A percentile compares a stretch with the other conserved stretches of the same genome.
phyloP scores from a whole-genome alignment of 1,140 invertebrate genomes.

The Drosophila punjabiensis region DNA sequence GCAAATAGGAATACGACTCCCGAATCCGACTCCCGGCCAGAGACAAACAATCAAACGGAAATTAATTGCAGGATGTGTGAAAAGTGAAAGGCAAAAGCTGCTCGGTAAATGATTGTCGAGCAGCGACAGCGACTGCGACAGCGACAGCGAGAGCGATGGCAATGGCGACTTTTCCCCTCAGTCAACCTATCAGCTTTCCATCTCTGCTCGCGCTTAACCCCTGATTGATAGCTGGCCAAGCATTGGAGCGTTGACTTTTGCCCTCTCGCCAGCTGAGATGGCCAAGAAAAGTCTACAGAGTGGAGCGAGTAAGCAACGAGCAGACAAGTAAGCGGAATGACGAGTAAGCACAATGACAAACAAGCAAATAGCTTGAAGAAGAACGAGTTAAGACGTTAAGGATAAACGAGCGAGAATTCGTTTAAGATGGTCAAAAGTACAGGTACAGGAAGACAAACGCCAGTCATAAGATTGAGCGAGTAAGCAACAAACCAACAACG shows the following conservation, averaged over 20 bases:
- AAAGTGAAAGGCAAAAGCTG: slow-evolving; percentile 69
- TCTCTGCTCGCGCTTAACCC: slow-evolving; percentile 12
- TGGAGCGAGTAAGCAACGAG: background rate
- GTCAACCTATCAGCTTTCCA: background rate
- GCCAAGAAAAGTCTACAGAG: background rate
- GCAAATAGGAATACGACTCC: slow-evolving; percentile 25
- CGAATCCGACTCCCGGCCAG: slow-evolving; percentile 19
- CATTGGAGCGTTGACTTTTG: slow-evolving; percentile 36
- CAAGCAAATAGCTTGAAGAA: too few relatives aligned
- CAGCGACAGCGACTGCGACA: background rate
- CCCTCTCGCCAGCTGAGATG: background rate
- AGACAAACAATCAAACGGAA: slow-evolving; percentile 80
- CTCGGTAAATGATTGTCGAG: slow-evolving; percentile 27
- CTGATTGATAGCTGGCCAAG: slow-evolving; percentile 26
- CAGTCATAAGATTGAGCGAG: too few relatives aligned
- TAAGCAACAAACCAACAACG: background rate
- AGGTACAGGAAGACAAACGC: too few relatives aligned
- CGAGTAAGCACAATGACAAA: too few relatives aligned
- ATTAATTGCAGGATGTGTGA: slow-evolving; percentile 74
- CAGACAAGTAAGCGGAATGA: too few relatives aligned
- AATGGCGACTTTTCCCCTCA: background rate
- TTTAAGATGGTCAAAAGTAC: too few relatives aligned
- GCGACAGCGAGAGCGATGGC: background rate
- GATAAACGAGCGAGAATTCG: too few relatives aligned
- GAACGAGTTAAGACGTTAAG: too few relatives aligned